Base-by-base conservation (phyloP, 2,888 invertebrate species). In the Monoplex corrugatus region DNA sequence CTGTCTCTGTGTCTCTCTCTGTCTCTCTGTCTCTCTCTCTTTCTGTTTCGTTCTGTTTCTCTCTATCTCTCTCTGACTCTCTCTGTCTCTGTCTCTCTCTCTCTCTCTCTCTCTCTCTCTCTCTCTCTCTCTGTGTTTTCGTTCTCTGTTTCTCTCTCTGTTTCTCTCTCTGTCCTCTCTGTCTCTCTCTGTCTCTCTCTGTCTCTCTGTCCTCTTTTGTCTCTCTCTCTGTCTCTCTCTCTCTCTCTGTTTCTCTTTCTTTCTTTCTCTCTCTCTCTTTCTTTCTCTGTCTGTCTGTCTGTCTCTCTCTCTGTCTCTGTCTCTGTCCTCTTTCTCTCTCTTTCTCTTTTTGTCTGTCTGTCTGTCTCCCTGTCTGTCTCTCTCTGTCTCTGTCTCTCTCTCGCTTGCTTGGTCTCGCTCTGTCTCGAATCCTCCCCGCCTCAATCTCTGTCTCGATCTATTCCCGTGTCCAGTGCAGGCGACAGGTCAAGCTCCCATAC, bases 201-300 rank as follows among this genome's bases (percentile, higher is more conserved):
- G n/a, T n/a, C n/a, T n/a, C n/a, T n/a, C n/a, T n/a, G n/a, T n/a
- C n/a, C n/a, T n/a, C 28, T n/a, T 68, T n/a, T 68, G 23, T 68
- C 68, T 68, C 68, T 68, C 68, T 68, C 68, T 68, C 68, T 68
- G 23, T 68, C 68, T 68, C 68, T 68, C 68, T 68, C 68, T 68
- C 68, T 68, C 68, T 68, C 68, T 68, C 68, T 68, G 23, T 68
- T n/a, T 68, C 68, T 68, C 68, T 68, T n/a, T 68, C 68, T 68
- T n/a, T 68, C 68, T 68, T n/a, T 68, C 68, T 68, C 68, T 68
- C 68, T 68, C 68, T 68, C 68, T 68, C 68, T 68, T n/a, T 68
- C 68, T 68, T n/a, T 68, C 68, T 68, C 68, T 68, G 23, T 68
- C 68, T 68, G 23, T 68, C 68, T 68, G 23, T 68, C 68, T 68